A percentile compares a stretch with the other conserved stretches of the same genome.
These are phyloP conservation scores for Acromyrmex heyeri DNA, from an alignment of 1,140 invertebrate species.

Conservation along the genomic window DNA sequence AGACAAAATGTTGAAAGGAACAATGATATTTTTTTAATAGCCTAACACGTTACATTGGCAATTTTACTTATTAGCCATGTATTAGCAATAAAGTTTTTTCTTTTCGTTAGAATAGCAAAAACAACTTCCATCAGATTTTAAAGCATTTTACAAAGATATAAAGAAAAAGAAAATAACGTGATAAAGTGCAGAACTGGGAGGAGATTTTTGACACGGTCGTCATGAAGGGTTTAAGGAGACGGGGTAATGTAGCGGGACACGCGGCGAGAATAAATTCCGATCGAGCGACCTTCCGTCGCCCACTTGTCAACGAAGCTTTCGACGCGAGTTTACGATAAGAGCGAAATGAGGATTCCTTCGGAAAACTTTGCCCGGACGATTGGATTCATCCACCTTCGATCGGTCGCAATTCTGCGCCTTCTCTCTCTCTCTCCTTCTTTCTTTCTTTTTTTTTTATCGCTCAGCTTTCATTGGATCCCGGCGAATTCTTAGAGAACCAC, in stretches of 20 bases:
- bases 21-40: neutral
- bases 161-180: conserved; percentile 38
- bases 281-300: conserved; percentile 46
- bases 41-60: neutral
- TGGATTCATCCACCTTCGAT: conserved; percentile 58
- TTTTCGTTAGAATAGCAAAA: neutral
- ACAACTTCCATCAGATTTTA: conserved; percentile 1
- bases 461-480: conserved; percentile 51
- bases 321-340: conserved; percentile 60
- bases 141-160: conserved; percentile 12
- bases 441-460: neutral
- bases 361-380: conserved; percentile 55
- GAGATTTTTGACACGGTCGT: conserved; percentile 68
- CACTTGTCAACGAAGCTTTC: conserved; percentile 63
- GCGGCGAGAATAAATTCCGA: conserved; percentile 73
- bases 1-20: neutral
- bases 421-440: neutral
- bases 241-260: conserved; percentile 53
- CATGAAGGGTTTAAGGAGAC: conserved; percentile 58
- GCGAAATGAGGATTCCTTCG: conserved; percentile 59
- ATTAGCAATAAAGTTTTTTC: neutral
- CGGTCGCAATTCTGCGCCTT: conserved; percentile 50
- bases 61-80: neutral
- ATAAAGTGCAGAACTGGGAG: conserved; percentile 53
- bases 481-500: conserved; percentile 55